Evolutionary conservation across 2,113 vertebrate species (phyloP).

Genomic region (Patagioenas fasciata): DNA sequence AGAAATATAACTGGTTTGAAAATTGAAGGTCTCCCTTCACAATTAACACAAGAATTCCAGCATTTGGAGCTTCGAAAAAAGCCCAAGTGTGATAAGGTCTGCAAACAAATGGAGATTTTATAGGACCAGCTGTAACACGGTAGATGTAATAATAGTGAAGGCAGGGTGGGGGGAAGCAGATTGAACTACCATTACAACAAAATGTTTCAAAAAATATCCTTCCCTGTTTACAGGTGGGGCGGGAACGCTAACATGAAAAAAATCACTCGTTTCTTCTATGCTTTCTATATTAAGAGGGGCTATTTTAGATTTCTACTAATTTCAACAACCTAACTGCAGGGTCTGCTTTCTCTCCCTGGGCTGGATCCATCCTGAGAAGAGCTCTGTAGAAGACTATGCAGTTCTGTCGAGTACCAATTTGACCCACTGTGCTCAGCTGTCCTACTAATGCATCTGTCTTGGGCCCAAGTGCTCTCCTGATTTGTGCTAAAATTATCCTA

Average conservation of each 20-base stretch:
- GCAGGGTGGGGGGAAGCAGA: not conserved
- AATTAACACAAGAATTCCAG: not conserved
- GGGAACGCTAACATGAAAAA: not conserved
- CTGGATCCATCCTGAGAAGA: not conserved
- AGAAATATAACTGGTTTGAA: not conserved
- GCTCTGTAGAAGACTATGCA: not conserved
- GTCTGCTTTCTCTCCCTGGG: not conserved
- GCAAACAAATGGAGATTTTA: not conserved
- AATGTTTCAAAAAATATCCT: not conserved
- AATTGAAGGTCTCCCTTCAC: not conserved
- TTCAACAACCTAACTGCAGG: not conserved
- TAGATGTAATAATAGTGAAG: not conserved
- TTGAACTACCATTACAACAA: not conserved
- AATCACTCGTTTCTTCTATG: not conserved
- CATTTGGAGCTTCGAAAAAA: not conserved
- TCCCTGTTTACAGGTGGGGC: not conserved
- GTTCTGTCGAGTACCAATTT: not conserved
- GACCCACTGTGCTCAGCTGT: not conserved
- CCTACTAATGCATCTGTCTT: constrained; percentile 55
- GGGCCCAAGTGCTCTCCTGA: constrained; percentile 41
- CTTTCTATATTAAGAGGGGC: not conserved
- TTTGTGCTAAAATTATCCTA: constrained; percentile 69
- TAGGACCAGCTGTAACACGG: not conserved
- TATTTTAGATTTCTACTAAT: not conserved
- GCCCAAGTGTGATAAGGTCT: not conserved